phyloP scores from a whole-genome alignment of 2,797 vertebrate genomes.

The Triplophysa yarkandensis region DNA sequence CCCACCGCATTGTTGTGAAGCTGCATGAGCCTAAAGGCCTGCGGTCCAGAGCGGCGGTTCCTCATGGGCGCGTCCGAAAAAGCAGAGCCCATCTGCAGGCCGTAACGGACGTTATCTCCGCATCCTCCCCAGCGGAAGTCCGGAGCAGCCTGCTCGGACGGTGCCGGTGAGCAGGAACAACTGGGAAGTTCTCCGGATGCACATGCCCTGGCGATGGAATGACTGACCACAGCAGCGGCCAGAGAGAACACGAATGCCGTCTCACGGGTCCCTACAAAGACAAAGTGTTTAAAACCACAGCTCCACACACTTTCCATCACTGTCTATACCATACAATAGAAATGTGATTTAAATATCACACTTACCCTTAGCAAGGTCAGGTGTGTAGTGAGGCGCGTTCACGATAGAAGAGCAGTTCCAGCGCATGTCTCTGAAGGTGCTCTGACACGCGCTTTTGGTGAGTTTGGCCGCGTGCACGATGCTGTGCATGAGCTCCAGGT shows the following conservation, averaged over 20 bases:
- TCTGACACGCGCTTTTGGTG: constrained; percentile 68
- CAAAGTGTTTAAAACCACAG: neutral
- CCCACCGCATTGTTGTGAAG: constrained; percentile 77
- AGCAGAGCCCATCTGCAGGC: constrained; percentile 76
- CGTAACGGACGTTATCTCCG: constrained; percentile 76
- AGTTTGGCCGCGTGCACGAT: constrained; percentile 67
- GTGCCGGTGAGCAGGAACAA: constrained; percentile 72
- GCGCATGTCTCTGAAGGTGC: constrained; percentile 70
- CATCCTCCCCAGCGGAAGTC: constrained; percentile 79
- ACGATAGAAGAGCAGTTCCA: constrained; percentile 80
- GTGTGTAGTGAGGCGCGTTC: constrained; percentile 68
- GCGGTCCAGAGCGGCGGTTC: constrained; percentile 56
- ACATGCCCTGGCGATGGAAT: constrained; percentile 72
- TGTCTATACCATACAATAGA: neutral
- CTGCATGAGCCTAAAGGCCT: constrained; percentile 66
- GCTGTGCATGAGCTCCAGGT: constrained; percentile 77
- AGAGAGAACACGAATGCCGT: constrained; percentile 75
- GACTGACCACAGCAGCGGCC: constrained; percentile 68
- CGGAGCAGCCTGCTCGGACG: constrained; percentile 65
- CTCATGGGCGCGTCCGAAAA: constrained; percentile 73
- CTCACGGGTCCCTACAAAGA: constrained; percentile 72
- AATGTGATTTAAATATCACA: neutral
- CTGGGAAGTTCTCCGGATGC: constrained; percentile 72
- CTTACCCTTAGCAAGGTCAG: constrained; percentile 71
- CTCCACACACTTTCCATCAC: too few species aligned